Base-by-base conservation (phyloP, 1,140 invertebrate species). In the Zelostemma sp. region DNA sequence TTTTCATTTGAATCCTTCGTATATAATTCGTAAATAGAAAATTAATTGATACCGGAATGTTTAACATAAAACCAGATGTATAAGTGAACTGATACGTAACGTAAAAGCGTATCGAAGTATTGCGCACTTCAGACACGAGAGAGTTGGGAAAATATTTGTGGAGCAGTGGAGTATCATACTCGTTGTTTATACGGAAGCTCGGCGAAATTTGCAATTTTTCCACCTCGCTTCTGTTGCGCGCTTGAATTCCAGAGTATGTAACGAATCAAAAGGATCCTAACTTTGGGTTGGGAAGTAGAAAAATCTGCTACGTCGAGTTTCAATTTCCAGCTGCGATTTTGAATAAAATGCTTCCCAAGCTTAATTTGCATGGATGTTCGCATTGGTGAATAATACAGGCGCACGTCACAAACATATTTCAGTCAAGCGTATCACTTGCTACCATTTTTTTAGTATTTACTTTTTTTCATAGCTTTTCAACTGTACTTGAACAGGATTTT, bases 81-180 rank as follows among this genome's bases (percentile, higher is more conserved):
- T 31, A 31, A 6, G 11, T 31, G 11, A 6, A 31, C 11, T 6
- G 28, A 31, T 31, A 6, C 11, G 11, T 6, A 31, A 38, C 14
- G 14, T 1, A 38, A 11, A 38, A 60, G 48, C 28, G 35, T 64
- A 61, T 51, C 48, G 51, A 64, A 68, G 48, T 14, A 18, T 57
- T 28, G 48, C 28, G 49, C 54, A 14, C 41, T 53, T 55, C 49
- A 35, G 25, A 19, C 40, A 48, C 17, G 64, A 40, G 54, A 69
- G 67, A 68, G 61, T 55, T 71, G 46, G 60, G 43, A 68, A 75
- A 75, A 66, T 66, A 69, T 63, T 71, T 71, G 67, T 47, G 40
- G 48, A 66, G 21, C 35, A 60, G 18, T 46, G 19, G n/a, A 57
- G 57, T 62, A 63, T 59, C 60, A 41, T 55, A 21, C 19, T 17